phyloP scores from a whole-genome alignment of 2,888 invertebrate genomes.

The Dicycla oo region DNA sequence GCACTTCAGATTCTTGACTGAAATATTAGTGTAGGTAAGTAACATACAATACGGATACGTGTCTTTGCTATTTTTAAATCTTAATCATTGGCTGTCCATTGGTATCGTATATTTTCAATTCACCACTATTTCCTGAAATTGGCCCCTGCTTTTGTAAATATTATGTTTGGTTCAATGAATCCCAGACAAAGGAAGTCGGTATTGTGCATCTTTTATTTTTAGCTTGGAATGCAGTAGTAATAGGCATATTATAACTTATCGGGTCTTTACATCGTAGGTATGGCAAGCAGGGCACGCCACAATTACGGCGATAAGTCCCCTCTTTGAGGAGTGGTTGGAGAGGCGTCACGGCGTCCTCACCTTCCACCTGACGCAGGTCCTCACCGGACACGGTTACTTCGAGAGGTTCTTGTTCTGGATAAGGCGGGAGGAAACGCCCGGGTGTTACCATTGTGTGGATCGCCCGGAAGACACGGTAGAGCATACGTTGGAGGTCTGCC shows the following conservation, averaged over 20 bases:
- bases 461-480: too few relatives aligned
- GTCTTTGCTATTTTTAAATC: slow-evolving; percentile 15
- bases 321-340: too few relatives aligned
- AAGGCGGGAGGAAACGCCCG: too few relatives aligned
- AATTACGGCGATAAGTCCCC: too few relatives aligned
- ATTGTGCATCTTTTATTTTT: slow-evolving; percentile 54
- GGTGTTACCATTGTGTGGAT: too few relatives aligned
- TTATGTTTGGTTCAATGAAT: slow-evolving; percentile 67
- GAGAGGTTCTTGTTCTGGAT: too few relatives aligned
- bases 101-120: slow-evolving; percentile 75
- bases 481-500: too few relatives aligned
- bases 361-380: too few relatives aligned
- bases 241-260: slow-evolving; percentile 5
- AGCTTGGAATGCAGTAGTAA: slow-evolving; percentile 31
- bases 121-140: slow-evolving; percentile 75
- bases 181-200: slow-evolving; percentile 64
- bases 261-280: background rate
- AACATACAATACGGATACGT: too few relatives aligned
- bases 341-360: too few relatives aligned
- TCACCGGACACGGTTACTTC: too few relatives aligned
- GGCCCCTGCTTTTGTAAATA: slow-evolving; percentile 70
- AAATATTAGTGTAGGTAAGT: background rate
- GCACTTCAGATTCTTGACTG: background rate
- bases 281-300: too few relatives aligned
- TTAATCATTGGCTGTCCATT: slow-evolving; percentile 69